A percentile compares a stretch with the other conserved stretches of the same genome.
Evolutionary conservation across 2,797 vertebrate species (phyloP).

Genomic region (Chromobotia macracanthus): DNA sequence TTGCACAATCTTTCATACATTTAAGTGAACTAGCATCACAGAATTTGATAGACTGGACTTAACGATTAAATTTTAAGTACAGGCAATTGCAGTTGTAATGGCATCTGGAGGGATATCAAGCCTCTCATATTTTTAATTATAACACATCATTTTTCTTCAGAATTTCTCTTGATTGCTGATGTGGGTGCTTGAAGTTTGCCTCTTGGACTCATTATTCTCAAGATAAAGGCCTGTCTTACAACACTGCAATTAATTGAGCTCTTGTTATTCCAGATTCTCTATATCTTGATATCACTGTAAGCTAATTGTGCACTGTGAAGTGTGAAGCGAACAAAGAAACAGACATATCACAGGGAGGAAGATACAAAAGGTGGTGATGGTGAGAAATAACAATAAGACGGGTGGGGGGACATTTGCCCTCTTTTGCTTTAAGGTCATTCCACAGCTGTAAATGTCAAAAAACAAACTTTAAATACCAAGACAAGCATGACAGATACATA

Average conservation of each 20-base stretch:
- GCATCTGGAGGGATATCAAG: constrained; percentile 41
- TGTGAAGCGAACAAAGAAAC: constrained; percentile 9
- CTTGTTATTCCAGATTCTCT: constrained; percentile 42
- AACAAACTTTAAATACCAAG: constrained; percentile 52
- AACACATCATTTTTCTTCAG: neutral
- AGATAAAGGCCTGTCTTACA: constrained; percentile 40
- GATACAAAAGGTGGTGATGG: neutral
- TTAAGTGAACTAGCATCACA: neutral
- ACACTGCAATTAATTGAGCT: constrained; percentile 51
- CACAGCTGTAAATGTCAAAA: constrained; percentile 61
- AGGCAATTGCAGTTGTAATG: constrained; percentile 36
- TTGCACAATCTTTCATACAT: constrained; percentile 8
- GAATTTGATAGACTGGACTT: neutral
- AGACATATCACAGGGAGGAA: constrained; percentile 8
- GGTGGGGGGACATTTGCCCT: constrained; percentile 39
- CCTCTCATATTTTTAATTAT: constrained; percentile 47
- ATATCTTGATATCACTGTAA: constrained; percentile 39
- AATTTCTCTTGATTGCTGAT: constrained; percentile 11
- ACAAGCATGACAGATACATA: constrained; percentile 49
- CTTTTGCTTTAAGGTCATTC: constrained; percentile 39
- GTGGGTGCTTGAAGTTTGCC: constrained; percentile 13
- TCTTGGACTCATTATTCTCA: constrained; percentile 45
- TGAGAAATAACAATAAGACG: constrained; percentile 15
- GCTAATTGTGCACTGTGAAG: constrained; percentile 47
- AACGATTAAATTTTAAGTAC: constrained; percentile 27